Evolutionary conservation across 2,888 invertebrate species (phyloP).

Genomic region (Meiosimyza decipiens): DNA sequence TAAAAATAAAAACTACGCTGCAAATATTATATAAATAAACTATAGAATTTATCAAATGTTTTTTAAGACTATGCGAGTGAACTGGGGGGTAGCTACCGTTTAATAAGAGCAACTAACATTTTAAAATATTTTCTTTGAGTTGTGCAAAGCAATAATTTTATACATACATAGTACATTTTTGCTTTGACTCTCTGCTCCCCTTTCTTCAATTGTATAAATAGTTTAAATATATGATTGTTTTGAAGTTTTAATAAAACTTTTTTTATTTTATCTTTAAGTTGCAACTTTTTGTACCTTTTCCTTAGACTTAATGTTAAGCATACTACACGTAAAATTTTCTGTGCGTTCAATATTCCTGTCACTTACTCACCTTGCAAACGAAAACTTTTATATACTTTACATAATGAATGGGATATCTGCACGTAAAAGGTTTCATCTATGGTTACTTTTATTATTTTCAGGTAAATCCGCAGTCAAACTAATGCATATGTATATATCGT

Average conservation of each 20-base stretch:
- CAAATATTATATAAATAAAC: neutral
- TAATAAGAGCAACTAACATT: neutral
- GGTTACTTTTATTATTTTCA: too few species aligned
- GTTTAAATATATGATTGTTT: neutral
- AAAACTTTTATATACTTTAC: neutral
- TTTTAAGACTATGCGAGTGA: too few species aligned
- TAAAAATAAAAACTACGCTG: conserved; percentile 12
- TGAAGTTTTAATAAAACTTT: neutral
- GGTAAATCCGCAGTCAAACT: too few species aligned
- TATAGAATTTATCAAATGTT: too few species aligned
- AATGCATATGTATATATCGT: too few species aligned
- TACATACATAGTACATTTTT: neutral
- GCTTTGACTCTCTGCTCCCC: neutral
- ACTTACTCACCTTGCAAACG: too few species aligned
- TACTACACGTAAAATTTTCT: neutral
- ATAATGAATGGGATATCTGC: conserved; percentile 21
- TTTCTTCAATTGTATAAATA: neutral
- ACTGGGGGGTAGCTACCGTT: neutral
- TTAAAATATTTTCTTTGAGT: neutral
- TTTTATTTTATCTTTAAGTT: neutral
- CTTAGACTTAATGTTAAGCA: neutral
- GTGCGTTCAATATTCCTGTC: neutral
- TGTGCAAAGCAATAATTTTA: neutral
- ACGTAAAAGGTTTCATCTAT: neutral
- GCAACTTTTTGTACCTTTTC: conserved; percentile 12